Conservation (phyloP, 2,888 invertebrate species). For the Incurvaria masculella region DNA sequence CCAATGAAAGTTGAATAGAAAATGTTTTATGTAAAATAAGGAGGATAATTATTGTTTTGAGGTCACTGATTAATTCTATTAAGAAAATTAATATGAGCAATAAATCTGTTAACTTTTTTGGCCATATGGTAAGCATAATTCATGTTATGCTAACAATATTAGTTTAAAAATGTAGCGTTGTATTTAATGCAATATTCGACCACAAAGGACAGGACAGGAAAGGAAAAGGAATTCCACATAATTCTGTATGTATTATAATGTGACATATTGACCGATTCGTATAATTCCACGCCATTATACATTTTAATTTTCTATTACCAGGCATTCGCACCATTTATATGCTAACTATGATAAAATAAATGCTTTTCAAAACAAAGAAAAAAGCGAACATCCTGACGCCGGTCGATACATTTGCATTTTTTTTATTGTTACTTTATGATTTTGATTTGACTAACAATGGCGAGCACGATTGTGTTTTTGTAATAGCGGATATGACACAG, state of each 20-base stretch:
- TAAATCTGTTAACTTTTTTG: no score
- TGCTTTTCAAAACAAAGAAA: conserved; percentile 32
- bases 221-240: no score
- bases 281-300: background rate
- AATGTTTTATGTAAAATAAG: no score
- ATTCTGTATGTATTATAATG: background rate
- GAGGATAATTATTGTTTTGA: no score
- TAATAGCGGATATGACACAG: background rate
- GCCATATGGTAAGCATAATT: no score
- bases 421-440: conserved; percentile 35
- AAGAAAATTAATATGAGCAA: no score
- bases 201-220: no score
- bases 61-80: no score
- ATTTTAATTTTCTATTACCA: background rate
- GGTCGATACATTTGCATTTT: conserved; percentile 52
- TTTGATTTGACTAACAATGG: conserved; percentile 45
- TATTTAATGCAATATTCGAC: no score
- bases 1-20: no score
- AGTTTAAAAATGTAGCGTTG: no score
- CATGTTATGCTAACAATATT: no score
- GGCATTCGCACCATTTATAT: background rate
- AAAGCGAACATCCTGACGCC: conserved; percentile 36
- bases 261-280: background rate
- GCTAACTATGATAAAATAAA: background rate
- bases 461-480: conserved; percentile 48